Base-by-base conservation (phyloP, 2,888 invertebrate species). In the Copidosoma aretas region DNA sequence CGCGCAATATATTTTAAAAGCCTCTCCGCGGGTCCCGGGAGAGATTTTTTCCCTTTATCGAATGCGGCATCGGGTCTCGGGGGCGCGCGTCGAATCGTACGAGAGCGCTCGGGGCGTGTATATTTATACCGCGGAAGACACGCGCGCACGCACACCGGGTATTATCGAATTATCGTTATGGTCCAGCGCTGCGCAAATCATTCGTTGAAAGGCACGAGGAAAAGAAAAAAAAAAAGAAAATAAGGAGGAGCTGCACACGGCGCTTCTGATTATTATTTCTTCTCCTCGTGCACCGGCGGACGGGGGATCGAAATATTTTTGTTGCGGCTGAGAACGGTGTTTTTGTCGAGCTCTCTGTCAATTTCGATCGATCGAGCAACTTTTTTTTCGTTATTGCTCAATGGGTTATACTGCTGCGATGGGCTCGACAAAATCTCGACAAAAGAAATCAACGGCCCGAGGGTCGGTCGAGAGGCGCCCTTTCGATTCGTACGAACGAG, bases 161-260 rank as follows among this genome's bases (percentile, higher is more conserved):
- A 72, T 72, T 70, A 70, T 70, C 69, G 72, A 67, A 70, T 72
- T 72, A 72, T 72, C 72, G 70, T 70, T 69, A 70, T 67, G 72
- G 67, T 70, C 62, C 69, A 46, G 49, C 21, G 59, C 65, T 43
- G 61, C 59, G 58, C 52, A 57, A 64, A 71, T 67, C 64, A 64
- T 67, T 59, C 32, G 52, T 52, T 52, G 52, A 52, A 52, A 52
- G 22, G 19, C 19, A 21, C 10, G 22, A 51, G 51, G 51, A 10
- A 19, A 21, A 8, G 22, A 52, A 52, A 52, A 52, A 19, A 8
- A 19, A 21, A 8, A 12, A 4, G 52, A 52, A 12, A 24, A 60
- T 1, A 15, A 21, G 39, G 46, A 39, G 53, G n/a, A 21, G 15
- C 14, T 41, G 21, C 57, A 17, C 51, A 59, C 57, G 67, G 67